These are phyloP conservation scores for Rhinichthys klamathensis DNA, from an alignment of 2,113 vertebrate genomes.

Conservation along the genomic window DNA sequence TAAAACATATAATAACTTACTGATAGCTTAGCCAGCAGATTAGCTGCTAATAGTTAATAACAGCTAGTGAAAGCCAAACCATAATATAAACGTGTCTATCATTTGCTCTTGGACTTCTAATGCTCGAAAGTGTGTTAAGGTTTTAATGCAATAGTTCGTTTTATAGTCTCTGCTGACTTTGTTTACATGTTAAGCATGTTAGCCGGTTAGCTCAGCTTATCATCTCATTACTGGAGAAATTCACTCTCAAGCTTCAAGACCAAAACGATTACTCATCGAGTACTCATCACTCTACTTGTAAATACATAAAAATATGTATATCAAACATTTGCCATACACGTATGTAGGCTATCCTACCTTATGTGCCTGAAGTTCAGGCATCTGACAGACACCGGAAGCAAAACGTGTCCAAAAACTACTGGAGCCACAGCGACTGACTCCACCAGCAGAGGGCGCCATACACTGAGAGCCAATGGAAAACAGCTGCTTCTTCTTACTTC, in stretches of 20 bases:
- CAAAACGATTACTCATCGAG: too few relatives aligned
- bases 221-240: background rate
- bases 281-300: background rate
- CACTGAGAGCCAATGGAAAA: background rate
- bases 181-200: background rate
- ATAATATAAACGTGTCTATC: background rate
- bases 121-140: background rate
- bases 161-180: background rate
- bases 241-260: background rate
- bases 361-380: conserved; percentile 28
- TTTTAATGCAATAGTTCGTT: background rate
- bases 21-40: background rate
- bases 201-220: background rate
- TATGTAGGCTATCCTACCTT: background rate
- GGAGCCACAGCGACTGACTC: background rate
- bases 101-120: background rate
- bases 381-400: conserved; percentile 31
- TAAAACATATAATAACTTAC: background rate
- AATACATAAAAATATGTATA: background rate
- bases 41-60: background rate
- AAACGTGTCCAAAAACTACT: background rate
- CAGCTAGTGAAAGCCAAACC: background rate
- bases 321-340: background rate
- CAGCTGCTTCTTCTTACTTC: background rate
- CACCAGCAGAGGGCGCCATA: background rate